Percentiles rank a stretch among this genome's conserved stretches.
Conservation (phyloP, 2,888 invertebrate genomes). For the Chalcosyrphus nemorum region DNA sequence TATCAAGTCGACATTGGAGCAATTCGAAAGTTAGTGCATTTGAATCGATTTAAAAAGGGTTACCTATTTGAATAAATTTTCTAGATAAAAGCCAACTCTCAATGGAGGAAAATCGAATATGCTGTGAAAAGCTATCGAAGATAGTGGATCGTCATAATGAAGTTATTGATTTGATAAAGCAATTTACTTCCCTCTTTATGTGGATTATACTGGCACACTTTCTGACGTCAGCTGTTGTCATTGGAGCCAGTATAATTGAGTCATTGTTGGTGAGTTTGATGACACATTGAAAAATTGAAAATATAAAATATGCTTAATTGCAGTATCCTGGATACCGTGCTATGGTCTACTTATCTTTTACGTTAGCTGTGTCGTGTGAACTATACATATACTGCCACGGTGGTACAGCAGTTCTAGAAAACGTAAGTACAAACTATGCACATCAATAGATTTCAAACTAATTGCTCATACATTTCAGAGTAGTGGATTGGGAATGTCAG, state of each 20-base stretch:
- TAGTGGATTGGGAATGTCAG: constrained; percentile 35
- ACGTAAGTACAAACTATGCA: neutral
- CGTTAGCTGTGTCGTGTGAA: constrained; percentile 26
- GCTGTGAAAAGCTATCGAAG: neutral
- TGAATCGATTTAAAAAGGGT: neutral
- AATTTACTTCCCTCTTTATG: constrained; percentile 24
- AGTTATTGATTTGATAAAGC: constrained; percentile 30
- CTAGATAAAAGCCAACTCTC: neutral
- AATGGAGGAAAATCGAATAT: neutral
- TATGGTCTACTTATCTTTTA: constrained; percentile 11
- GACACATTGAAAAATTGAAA: no score
- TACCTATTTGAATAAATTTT: neutral
- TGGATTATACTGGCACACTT: constrained; percentile 54
- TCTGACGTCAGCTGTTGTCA: constrained; percentile 40
- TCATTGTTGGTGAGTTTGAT: constrained; percentile 42
- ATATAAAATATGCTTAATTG: neutral
- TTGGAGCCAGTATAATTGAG: constrained; percentile 58
- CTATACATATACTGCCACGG: constrained; percentile 54
- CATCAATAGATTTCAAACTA: neutral
- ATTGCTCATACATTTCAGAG: constrained; percentile 1
- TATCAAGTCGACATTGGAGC: constrained; percentile 7
- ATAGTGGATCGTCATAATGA: constrained; percentile 49
- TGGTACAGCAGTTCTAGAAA: constrained; percentile 28
- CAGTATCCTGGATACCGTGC: constrained; percentile 37
- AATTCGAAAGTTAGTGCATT: neutral